Evolutionary conservation across 2,888 invertebrate genomes (phyloP), one percentile per base, ranked within the genome.

Genomic region (Acleris sparsana): DNA sequence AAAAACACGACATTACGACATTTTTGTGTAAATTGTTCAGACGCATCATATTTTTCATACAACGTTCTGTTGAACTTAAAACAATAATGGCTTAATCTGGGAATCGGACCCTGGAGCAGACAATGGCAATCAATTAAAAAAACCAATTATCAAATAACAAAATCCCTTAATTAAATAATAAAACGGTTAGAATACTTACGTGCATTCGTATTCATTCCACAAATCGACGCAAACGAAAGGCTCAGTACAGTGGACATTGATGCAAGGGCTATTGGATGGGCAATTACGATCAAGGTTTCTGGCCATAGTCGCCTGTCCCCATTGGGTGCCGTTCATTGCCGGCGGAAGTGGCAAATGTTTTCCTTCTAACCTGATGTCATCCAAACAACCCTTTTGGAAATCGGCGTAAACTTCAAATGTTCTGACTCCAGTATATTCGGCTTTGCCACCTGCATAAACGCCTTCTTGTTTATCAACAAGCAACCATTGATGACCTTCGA

Each of bases 121-220:
- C n/a, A 22, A 11, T 57, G 3, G 17, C n/a, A 22, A 44, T 11
- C 25, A 46, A 46, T 57, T 25, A 22, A 57, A 46, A 25, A 56
- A 53, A 69, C 22, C 1, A 33, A 39, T 3, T 39, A 11, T 2
- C 9, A 39, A 11, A 9, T 11, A 39, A n/a, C n/a, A n/a, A n/a
- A n/a, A n/a, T n/a, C n/a, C n/a, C n/a, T n/a, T n/a, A n/a, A n/a
- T n/a, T n/a, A n/a, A n/a, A n/a, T n/a, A n/a, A n/a, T n/a, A 33
- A 52, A 52, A 18, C 29, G 11, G 5, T 33, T 11, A 33, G 16
- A 58, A 49, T 84, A 96, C 97, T 96, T 93, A 99, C 97, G 98
- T 98, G 97, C 99, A 99, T 87, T 99, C 98, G 82, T 98, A 98
- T 89, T 97, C 97, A 87, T 99, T 99, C 99, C 99, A 99, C 16